Evolutionary conservation across 2,888 invertebrate genomes (phyloP).

Genomic region (Meiosimyza decipiens): DNA sequence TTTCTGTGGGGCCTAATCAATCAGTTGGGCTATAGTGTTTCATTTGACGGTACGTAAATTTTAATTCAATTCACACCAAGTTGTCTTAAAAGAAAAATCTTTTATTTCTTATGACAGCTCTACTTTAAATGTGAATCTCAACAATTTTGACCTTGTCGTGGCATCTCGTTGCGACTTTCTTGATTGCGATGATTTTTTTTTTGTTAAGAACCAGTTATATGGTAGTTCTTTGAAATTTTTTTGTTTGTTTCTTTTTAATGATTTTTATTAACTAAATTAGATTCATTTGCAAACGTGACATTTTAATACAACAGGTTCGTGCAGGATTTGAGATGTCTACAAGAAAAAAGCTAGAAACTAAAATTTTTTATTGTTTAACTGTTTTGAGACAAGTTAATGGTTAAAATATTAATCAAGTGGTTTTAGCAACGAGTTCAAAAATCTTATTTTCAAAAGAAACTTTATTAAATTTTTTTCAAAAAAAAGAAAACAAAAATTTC

Average conservation of each 20-base stretch:
- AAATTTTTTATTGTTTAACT: no score
- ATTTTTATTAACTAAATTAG: not conserved
- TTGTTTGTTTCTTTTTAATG: not conserved
- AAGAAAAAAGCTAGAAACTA: no score
- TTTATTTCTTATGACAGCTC: constrained; percentile 2
- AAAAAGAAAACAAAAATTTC: no score
- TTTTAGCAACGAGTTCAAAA: no score
- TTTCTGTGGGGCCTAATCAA: not conserved
- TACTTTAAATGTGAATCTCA: not conserved
- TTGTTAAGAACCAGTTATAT: constrained; percentile 1
- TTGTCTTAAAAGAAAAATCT: no score
- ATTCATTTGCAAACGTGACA: not conserved
- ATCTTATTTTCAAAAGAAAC: no score
- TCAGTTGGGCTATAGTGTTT: not conserved
- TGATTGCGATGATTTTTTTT: constrained; percentile 13
- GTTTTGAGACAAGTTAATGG: no score
- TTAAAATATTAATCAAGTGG: no score
- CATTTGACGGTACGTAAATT: not conserved
- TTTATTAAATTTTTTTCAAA: no score
- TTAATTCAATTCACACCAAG: constrained; percentile 13
- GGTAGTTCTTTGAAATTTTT: not conserved
- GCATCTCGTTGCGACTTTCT: constrained; percentile 1
- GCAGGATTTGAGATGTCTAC: no score
- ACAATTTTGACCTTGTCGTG: constrained; percentile 17
- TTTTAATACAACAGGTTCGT: not conserved